Evolutionary conservation across 2,888 invertebrate genomes (phyloP), one percentile per base, ranked within the genome.

Genomic region (Philonicus albiceps): DNA sequence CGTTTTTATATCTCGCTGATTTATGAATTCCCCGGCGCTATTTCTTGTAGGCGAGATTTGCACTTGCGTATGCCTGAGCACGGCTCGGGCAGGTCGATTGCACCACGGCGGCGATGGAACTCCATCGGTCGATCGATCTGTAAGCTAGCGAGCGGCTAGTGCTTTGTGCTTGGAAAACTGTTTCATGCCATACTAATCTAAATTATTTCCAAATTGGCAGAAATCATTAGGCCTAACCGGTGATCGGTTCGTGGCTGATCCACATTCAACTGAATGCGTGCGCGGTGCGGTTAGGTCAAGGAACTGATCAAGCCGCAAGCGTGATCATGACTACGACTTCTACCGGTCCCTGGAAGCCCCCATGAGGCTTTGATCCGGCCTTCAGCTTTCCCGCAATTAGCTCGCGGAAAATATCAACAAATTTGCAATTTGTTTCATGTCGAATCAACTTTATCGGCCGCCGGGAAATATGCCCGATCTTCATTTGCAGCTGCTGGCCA

Each of bases 401-500:
- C 55, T 37, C 27, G 55, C 22, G 34, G 64, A 19, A 83, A 31
- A 83, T 83, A 64, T 64, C 64, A 64, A 78, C 55, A 83, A 83
- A 83, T 83, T 64, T 37, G 81, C 64, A 83, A 83, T 83, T 83
- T 83, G 81, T 64, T 83, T 64, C 81, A 19, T 83, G 64, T 83
- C 81, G 31, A 83, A 83, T 83, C 81, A 34, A 64, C 64, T 64
- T 34, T 83, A 83, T 83, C 81, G 34, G 64, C 27, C 19, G 80
- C 37, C 4, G 34, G 40, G 19, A 64, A 64, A 34, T 22, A 64
- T 55, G 53, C 34, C 31, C 19, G 81, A 83, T 83, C 64, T 49
- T 64, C 81, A 64, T 27, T 64, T 31, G 53, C 55, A 83, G 19
- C 81, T 83, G 64, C 40, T 49, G 49, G 49, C 16, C 49, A 6